Evolutionary conservation across 1,140 invertebrate genomes (phyloP).

Genomic region (Trichonephila inaurata): DNA sequence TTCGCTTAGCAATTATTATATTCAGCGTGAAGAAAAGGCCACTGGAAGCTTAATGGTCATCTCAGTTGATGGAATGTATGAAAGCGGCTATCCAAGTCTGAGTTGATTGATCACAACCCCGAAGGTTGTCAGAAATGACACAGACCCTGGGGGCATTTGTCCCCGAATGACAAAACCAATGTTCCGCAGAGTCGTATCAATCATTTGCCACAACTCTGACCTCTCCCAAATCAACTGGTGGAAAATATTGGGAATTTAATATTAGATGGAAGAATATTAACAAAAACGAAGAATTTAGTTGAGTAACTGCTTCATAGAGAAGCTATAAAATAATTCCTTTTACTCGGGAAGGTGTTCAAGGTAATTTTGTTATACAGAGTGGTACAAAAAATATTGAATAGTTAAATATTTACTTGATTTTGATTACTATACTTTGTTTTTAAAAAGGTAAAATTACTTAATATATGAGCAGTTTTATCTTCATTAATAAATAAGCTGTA

Average conservation of each 20-base stretch:
- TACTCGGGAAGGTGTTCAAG: too few species aligned
- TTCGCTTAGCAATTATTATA: slow-evolving; percentile 63
- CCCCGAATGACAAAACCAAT: slow-evolving; percentile 65
- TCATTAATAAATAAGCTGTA: too few species aligned
- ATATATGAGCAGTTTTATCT: too few species aligned
- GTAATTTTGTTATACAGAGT: too few species aligned
- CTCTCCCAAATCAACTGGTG: slow-evolving; percentile 61
- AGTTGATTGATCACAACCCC: slow-evolving; percentile 52
- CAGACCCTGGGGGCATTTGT: slow-evolving; percentile 59
- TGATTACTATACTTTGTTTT: too few species aligned
- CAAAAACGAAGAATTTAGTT: neutral
- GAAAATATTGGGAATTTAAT: neutral
- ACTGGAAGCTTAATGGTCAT: slow-evolving; percentile 63
- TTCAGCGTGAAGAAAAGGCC: slow-evolving; percentile 65
- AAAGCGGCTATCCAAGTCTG: slow-evolving; percentile 63
- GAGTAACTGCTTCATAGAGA: too few species aligned
- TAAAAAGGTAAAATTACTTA: too few species aligned
- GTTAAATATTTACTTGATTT: too few species aligned
- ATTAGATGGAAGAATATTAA: neutral
- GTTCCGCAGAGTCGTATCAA: slow-evolving; percentile 56
- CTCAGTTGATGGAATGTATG: slow-evolving; percentile 65
- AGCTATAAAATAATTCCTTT: too few species aligned
- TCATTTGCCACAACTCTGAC: slow-evolving; percentile 54
- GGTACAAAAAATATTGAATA: too few species aligned
- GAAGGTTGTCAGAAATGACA: slow-evolving; percentile 67